These are phyloP conservation scores for Chloroceryle aenea DNA, from an alignment of 2,113 vertebrate genomes.

Conservation along the genomic window DNA sequence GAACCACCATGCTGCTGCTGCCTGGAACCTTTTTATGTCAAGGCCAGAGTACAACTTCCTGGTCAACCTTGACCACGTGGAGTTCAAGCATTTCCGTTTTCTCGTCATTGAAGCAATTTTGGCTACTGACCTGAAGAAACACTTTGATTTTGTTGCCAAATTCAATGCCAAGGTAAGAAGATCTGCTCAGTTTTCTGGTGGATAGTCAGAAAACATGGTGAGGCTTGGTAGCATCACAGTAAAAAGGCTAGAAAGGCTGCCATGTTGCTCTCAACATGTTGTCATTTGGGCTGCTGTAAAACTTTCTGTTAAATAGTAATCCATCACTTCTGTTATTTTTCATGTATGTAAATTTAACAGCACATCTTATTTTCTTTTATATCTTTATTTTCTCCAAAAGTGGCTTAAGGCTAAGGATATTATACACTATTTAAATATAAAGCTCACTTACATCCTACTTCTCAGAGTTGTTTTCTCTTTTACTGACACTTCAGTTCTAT, in stretches of 20 bases:
- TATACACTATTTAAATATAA: background rate
- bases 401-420: background rate
- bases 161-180: slow-evolving; percentile 94
- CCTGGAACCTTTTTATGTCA: slow-evolving; percentile 98
- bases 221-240: background rate
- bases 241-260: background rate
- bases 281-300: background rate
- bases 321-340: background rate
- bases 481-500: background rate
- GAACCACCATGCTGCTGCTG: slow-evolving; percentile 96
- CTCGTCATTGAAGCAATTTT: slow-evolving; percentile 98
- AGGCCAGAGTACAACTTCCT: slow-evolving; percentile 95
- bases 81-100: slow-evolving; percentile 98
- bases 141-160: slow-evolving; percentile 96
- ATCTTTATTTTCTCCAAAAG: background rate
- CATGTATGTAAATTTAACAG: background rate
- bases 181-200: background rate
- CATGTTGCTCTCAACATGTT: background rate
- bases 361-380: background rate
- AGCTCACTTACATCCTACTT: background rate
- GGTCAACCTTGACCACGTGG: slow-evolving; percentile 91
- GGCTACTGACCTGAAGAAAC: slow-evolving; percentile 97
- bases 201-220: background rate
- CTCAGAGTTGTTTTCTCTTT: background rate
- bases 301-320: background rate